Base-by-base conservation (phyloP, 37 sponge, comb jelly and placozoan species). In the Lycopodina hypogea region DNA sequence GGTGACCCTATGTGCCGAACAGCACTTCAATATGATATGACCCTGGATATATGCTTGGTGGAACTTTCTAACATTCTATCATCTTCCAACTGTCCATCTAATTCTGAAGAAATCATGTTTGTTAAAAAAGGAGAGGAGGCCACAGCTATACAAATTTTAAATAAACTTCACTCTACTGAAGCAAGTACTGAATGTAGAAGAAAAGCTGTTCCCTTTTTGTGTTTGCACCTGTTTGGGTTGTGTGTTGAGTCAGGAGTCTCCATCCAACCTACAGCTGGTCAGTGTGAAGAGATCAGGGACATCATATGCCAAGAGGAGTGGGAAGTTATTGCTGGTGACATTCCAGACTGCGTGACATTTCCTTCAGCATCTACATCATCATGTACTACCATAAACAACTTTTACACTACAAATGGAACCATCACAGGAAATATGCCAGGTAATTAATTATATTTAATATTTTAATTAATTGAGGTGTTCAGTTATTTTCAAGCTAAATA, bases 251-350 rank as follows among this genome's bases (percentile, higher is more conserved):
- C 40, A 9, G 76, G 61, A 21, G 60, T 39, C 12, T 30, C 57
- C 36, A 33, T 74, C 24, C 61, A 34, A 1, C 76, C 76, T 23
- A 29, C 58, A 7, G 6, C 61, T 58, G 39, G 59, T 14, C 61
- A 58, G 21, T 75, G 76, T 75, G 76, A 58, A 53, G 59, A 55
- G 59, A 32, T 75, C 37, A 56, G 76, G 24, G 40, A 37, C 26
- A 9, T 2, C 0, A 1, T 58, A 29, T 75, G 76, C 36, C 39
- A 15, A 36, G 4, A 26, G 26, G 60, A 75, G 59, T 75, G 76
- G 76, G 35, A 15, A 2, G 1, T 33, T 17, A 18, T n/a, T 71
- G 48, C 12, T 51, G 4, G 1, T 14, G 24, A 51, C 3, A 45
- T 71, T n/a, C 71, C 71, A 15, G 50, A 71, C 17, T 71, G 71